phyloP scores from a whole-genome alignment of 2,888 invertebrate genomes.

The Machimus atricapillus region DNA sequence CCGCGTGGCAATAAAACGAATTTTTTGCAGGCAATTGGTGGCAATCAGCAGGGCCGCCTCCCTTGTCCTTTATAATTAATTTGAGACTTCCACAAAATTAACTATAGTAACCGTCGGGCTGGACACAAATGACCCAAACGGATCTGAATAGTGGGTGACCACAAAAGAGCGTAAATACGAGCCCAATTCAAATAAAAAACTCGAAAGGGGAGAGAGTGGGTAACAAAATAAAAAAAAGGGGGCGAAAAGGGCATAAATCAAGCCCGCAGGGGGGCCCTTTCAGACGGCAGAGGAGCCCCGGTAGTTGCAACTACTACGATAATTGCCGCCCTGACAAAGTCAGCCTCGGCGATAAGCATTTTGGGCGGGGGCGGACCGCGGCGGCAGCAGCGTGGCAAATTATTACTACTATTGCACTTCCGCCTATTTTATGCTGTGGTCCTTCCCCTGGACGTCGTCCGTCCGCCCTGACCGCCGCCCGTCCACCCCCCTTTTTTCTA shows the following conservation, averaged over 20 bases:
- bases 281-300: background rate
- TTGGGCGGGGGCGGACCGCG: background rate
- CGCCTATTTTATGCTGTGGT: conserved; percentile 14
- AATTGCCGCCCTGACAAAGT: conserved; percentile 22
- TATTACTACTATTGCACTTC: conserved; percentile 35
- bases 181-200: background rate
- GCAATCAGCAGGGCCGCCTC: conserved; percentile 15
- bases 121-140: conserved; percentile 3
- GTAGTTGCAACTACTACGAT: conserved; percentile 25
- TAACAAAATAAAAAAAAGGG: background rate
- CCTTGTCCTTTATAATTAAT: conserved; percentile 21
- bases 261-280: background rate
- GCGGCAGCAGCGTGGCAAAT: background rate
- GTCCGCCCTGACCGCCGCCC: background rate
- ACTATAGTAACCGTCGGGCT: conserved; percentile 26
- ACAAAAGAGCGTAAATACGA: conserved; percentile 35
- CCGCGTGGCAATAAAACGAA: conserved; percentile 10
- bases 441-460: background rate
- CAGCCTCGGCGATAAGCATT: background rate
- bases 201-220: background rate
- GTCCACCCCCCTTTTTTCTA: background rate
- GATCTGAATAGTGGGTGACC: conserved; percentile 38
- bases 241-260: conserved; percentile 21
- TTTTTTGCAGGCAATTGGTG: background rate
- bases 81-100: conserved; percentile 30